These are phyloP conservation scores for Nephrotoma appendiculata DNA, from an alignment of 2,888 invertebrate genomes.

Conservation along the genomic window DNA sequence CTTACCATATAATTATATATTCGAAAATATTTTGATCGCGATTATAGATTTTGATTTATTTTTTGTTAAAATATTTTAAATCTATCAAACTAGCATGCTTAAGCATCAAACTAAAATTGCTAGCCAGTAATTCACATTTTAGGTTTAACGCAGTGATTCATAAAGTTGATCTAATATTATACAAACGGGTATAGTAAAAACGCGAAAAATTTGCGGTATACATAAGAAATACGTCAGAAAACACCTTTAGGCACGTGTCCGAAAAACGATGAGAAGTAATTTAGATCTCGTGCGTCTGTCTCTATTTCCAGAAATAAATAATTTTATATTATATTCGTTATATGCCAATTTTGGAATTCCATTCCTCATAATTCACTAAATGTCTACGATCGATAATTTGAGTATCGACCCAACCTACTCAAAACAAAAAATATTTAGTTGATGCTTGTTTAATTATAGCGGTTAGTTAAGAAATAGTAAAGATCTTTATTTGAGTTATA, in stretches of 20 bases:
- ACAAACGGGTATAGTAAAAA: too few relatives aligned
- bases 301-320: not conserved
- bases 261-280: not conserved
- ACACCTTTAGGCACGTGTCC: not conserved
- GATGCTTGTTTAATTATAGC: not conserved
- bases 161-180: not conserved
- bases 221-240: not conserved
- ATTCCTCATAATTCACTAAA: not conserved
- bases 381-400: not conserved
- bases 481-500: not conserved
- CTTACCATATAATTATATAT: not conserved
- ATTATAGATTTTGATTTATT: not conserved
- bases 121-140: not conserved
- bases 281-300: not conserved
- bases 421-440: not conserved
- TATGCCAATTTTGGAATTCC: not conserved
- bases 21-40: not conserved
- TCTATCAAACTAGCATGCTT: not conserved
- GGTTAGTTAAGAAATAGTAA: not conserved
- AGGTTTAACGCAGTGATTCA: not conserved
- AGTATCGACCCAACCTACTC: not conserved
- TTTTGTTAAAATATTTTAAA: not conserved
- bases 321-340: not conserved
- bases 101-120: not conserved
- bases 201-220: not conserved